phyloP scores from a whole-genome alignment of 1,140 invertebrate genomes.

The Ceratina calcarata region DNA sequence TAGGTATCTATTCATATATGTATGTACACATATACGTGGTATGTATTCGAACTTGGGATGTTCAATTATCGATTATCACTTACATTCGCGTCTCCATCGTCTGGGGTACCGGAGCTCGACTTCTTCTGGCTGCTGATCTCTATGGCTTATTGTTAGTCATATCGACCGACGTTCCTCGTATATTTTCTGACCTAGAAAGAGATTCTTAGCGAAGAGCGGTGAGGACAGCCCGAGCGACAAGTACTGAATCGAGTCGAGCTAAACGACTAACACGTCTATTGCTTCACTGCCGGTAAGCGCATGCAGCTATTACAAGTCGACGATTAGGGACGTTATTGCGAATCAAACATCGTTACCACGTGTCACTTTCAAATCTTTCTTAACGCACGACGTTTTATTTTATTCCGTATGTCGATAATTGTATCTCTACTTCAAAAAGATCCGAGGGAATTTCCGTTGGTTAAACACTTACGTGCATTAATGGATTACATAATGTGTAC shows the following conservation, averaged over 20 bases:
- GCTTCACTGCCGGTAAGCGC: constrained; percentile 21
- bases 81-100: constrained; percentile 32
- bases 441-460: too few species aligned
- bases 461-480: too few species aligned
- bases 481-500: too few species aligned
- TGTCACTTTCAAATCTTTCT: neutral
- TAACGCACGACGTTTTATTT: too few species aligned
- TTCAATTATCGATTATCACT: constrained; percentile 45
- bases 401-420: too few species aligned
- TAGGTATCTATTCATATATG: too few species aligned
- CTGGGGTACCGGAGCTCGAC: constrained; percentile 2
- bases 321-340: constrained; percentile 63
- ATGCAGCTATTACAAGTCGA: constrained; percentile 61
- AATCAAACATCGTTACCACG: constrained; percentile 50
- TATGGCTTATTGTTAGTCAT: constrained; percentile 58
- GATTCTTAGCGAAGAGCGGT: constrained; percentile 23
- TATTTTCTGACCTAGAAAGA: constrained; percentile 68
- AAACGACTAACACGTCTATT: constrained; percentile 36
- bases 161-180: constrained; percentile 49
- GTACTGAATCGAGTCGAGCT: constrained; percentile 35
- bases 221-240: constrained; percentile 24
- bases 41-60: neutral
- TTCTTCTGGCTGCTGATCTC: constrained; percentile 28
- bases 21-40: too few species aligned
- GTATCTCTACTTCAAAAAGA: neutral